A percentile compares a stretch with the other conserved stretches of the same genome.
phyloP scores from a whole-genome alignment of 2,797 vertebrate species.

The Falco concolor region DNA sequence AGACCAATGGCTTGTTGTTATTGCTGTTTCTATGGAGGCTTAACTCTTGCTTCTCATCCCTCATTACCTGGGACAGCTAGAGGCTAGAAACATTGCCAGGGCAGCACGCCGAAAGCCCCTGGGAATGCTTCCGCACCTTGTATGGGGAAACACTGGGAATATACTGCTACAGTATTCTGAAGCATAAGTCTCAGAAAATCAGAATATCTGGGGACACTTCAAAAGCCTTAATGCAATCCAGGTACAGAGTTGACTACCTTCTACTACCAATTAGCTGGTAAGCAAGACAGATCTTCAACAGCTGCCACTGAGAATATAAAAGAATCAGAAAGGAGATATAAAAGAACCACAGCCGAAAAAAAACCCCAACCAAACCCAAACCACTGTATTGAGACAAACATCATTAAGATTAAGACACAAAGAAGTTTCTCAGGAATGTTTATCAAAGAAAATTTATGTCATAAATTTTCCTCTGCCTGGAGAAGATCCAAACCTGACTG shows the following conservation, averaged over 20 bases:
- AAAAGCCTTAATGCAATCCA: neutral
- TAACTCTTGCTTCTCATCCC: conserved; percentile 13
- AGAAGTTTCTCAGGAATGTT: conserved; percentile 5
- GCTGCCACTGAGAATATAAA: neutral
- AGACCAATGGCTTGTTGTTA: conserved; percentile 1
- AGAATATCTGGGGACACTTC: neutral
- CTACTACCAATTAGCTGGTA: neutral
- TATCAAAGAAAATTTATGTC: conserved; percentile 23
- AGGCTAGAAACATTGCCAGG: conserved; percentile 4
- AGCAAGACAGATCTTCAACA: neutral
- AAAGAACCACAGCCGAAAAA: neutral
- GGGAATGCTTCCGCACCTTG: neutral
- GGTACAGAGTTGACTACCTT: neutral
- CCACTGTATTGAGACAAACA: neutral
- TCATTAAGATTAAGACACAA: conserved; percentile 8
- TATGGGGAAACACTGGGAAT: neutral
- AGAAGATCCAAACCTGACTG: neutral
- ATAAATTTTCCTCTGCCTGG: conserved; percentile 18
- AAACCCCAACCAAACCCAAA: too few species aligned
- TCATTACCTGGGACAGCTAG: conserved; percentile 27
- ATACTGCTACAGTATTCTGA: neutral
- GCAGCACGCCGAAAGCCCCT: neutral
- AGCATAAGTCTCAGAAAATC: neutral
- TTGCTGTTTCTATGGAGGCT: neutral
- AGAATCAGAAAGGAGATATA: neutral